phyloP scores from a whole-genome alignment of 1,140 invertebrate genomes.

The Drosophila sproati region DNA sequence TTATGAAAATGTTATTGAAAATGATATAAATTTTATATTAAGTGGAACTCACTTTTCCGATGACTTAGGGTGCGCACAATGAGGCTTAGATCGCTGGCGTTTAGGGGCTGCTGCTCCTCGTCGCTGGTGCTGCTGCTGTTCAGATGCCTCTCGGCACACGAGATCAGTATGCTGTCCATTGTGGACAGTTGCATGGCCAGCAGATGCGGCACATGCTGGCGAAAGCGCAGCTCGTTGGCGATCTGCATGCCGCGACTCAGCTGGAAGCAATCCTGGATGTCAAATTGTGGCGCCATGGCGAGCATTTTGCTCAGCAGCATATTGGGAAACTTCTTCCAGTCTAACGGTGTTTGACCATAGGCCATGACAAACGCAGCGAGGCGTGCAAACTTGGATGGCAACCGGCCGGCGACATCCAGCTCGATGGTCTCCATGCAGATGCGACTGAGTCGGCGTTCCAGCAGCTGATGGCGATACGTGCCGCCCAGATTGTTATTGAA shows the following conservation, averaged over 20 bases:
- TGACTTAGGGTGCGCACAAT: conserved; percentile 76
- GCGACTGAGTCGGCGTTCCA: conserved; percentile 84
- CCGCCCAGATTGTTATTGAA: conserved; percentile 85
- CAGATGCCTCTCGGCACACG: conserved; percentile 64
- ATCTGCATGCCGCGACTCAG: conserved; percentile 81
- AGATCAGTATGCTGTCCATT: conserved; percentile 69
- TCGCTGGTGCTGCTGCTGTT: not conserved
- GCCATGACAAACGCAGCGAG: conserved; percentile 85
- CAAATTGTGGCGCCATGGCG: conserved; percentile 76
- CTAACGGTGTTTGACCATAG: conserved; percentile 81
- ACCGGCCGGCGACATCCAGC: conserved; percentile 65
- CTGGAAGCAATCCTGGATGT: conserved; percentile 79
- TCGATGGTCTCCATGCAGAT: conserved; percentile 83
- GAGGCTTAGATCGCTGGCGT: conserved; percentile 67
- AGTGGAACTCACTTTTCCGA: conserved; percentile 60
- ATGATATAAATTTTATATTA: no score
- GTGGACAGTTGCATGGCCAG: conserved; percentile 65
- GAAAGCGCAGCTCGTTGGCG: conserved; percentile 72
- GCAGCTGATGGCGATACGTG: conserved; percentile 83
- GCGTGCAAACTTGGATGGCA: conserved; percentile 83
- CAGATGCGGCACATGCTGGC: conserved; percentile 53
- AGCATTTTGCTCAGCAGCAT: conserved; percentile 74
- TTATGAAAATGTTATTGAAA: no score
- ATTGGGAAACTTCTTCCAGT: conserved; percentile 76
- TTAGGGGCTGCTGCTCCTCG: conserved; percentile 41